Conservation (phyloP, 2,113 vertebrate species). For the Dipodomys spectabilis region DNA sequence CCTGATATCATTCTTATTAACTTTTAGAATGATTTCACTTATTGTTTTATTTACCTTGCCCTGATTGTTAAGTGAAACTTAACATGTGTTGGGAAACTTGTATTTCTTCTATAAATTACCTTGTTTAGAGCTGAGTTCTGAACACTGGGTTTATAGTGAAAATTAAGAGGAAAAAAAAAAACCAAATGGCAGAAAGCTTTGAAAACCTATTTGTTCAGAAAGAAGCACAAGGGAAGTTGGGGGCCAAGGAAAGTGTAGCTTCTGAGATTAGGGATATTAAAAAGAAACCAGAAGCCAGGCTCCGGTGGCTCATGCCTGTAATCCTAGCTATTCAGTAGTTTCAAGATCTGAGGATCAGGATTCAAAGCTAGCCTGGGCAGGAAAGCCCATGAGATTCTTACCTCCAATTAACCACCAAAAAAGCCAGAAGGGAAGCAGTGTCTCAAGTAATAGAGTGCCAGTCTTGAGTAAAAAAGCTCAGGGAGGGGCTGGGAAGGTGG, state of each 20-base stretch:
- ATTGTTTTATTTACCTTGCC: conserved; percentile 4
- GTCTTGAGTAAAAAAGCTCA: too few relatives aligned
- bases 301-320: too few relatives aligned
- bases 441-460: too few relatives aligned
- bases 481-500: too few relatives aligned
- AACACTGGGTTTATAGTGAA: background rate
- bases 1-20: background rate
- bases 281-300: too few relatives aligned
- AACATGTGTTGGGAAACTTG: background rate
- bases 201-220: background rate
- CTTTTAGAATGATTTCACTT: background rate
- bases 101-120: conserved; percentile 35
- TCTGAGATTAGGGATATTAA: background rate
- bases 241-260: background rate
- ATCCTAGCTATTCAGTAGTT: too few relatives aligned
- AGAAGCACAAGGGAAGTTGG: background rate
- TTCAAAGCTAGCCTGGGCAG: too few relatives aligned
- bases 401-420: too few relatives aligned
- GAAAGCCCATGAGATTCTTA: too few relatives aligned
- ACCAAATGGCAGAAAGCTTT: too few relatives aligned
- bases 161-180: background rate
- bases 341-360: too few relatives aligned
- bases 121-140: conserved; percentile 20
- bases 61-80: background rate
- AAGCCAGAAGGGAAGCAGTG: too few relatives aligned